These are phyloP conservation scores for Drosophila acutilabella DNA, from an alignment of 2,888 invertebrate genomes.

Conservation along the genomic window DNA sequence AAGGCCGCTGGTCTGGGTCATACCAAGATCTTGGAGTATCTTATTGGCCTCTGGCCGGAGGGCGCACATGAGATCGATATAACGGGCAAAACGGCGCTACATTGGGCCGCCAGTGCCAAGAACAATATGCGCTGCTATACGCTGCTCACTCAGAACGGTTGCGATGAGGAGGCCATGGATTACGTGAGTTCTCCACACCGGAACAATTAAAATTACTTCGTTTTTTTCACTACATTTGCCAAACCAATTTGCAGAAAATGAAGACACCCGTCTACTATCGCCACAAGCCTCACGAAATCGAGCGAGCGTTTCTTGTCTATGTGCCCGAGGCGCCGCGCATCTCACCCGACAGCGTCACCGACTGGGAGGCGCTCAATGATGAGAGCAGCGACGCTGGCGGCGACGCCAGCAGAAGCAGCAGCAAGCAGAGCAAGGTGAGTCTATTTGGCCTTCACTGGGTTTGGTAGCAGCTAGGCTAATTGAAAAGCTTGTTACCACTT, in stretches of 20 bases:
- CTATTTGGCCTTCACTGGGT: neutral
- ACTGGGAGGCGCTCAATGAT: conserved; percentile 86
- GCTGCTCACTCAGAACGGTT: conserved; percentile 91
- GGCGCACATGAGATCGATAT: conserved; percentile 90
- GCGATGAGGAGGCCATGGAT: conserved; percentile 93
- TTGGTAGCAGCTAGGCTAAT: conserved; percentile 29
- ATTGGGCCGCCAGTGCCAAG: conserved; percentile 93
- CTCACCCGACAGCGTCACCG: conserved; percentile 89
- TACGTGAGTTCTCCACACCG: conserved; percentile 88
- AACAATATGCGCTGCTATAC: conserved; percentile 92
- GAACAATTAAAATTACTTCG: conserved; percentile 54
- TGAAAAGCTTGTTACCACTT: conserved; percentile 25
- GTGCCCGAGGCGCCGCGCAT: conserved; percentile 94
- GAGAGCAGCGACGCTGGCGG: conserved; percentile 62
- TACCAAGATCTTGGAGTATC: conserved; percentile 90
- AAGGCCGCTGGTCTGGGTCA: conserved; percentile 95
- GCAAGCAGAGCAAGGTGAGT: conserved; percentile 71
- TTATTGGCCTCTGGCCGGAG: conserved; percentile 89
- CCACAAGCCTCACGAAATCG: conserved; percentile 91
- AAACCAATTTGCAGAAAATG: conserved; percentile 88
- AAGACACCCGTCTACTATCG: conserved; percentile 92
- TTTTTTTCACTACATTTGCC: conserved; percentile 14
- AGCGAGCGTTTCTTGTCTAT: conserved; percentile 89
- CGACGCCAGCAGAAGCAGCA: conserved; percentile 57
- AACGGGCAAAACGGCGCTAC: conserved; percentile 94